phyloP scores from a whole-genome alignment of 2,888 invertebrate genomes.

The Anthoptus insignis region DNA sequence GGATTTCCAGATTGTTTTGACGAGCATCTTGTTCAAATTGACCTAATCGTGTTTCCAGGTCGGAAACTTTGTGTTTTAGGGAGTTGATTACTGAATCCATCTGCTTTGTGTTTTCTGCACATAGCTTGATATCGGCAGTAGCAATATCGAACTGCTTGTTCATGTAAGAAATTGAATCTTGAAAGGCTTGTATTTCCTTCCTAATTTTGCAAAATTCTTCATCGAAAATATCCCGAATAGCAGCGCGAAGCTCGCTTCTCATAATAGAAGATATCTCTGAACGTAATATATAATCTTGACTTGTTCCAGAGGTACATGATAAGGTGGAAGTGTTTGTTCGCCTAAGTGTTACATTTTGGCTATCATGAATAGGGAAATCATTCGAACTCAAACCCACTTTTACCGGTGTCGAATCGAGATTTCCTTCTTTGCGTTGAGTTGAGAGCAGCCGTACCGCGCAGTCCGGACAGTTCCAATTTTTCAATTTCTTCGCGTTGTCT shows the following conservation, averaged over 20 bases:
- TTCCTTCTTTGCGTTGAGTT: slow-evolving; percentile 12
- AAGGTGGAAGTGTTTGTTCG: not conserved
- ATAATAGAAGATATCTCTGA: slow-evolving; percentile 18
- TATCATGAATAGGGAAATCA: not conserved
- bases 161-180: slow-evolving; percentile 11
- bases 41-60: slow-evolving; percentile 10
- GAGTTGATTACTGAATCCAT: not conserved
- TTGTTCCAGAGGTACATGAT: not conserved
- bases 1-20: slow-evolving; percentile 29
- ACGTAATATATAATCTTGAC: not conserved
- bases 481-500: slow-evolving; percentile 4
- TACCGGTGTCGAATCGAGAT: slow-evolving; percentile 18
- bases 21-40: slow-evolving; percentile 31
- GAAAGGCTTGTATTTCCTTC: slow-evolving; percentile 10
- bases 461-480: slow-evolving; percentile 26
- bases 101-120: slow-evolving; percentile 13
- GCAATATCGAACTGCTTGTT: slow-evolving; percentile 17
- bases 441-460: slow-evolving; percentile 8
- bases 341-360: slow-evolving; percentile 4
- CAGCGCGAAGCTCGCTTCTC: slow-evolving; percentile 8
- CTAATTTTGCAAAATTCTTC: slow-evolving; percentile 16
- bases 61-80: not conserved
- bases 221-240: slow-evolving; percentile 20
- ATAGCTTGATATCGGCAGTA: slow-evolving; percentile 9
- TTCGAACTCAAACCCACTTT: not conserved